A percentile compares a stretch with the other conserved stretches of the same genome.
Evolutionary conservation across 2,888 invertebrate genomes (phyloP).

Genomic region (Dexiosoma caninum): DNA sequence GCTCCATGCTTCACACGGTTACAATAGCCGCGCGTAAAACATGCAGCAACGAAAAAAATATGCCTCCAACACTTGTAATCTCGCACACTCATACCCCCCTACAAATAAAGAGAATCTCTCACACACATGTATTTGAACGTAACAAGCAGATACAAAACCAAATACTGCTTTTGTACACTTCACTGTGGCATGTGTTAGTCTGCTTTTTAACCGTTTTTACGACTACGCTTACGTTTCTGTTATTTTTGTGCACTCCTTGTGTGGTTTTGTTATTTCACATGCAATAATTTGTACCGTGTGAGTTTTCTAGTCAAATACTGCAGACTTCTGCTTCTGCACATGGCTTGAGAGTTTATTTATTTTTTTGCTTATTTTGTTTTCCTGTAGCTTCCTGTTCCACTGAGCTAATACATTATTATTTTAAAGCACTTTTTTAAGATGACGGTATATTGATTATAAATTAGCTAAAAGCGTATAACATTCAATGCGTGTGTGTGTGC

Average conservation of each 20-base stretch:
- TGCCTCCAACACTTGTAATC: not conserved
- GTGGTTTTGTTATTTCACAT: slow-evolving; percentile 45
- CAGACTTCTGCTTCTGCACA: not conserved
- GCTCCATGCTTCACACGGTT: slow-evolving; percentile 53
- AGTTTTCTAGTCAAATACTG: not conserved
- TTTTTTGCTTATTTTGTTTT: not conserved
- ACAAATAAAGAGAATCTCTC: too few relatives aligned
- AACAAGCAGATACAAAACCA: not conserved
- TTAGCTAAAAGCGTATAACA: slow-evolving; percentile 33
- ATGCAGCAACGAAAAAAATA: slow-evolving; percentile 26
- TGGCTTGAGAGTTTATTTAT: not conserved
- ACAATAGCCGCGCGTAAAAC: slow-evolving; percentile 36
- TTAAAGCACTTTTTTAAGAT: slow-evolving; percentile 43
- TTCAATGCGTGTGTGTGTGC: not conserved
- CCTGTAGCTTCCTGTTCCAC: not conserved
- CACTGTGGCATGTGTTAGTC: not conserved
- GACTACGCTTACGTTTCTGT: not conserved
- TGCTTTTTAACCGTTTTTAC: not conserved
- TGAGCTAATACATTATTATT: slow-evolving; percentile 53
- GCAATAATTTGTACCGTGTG: slow-evolving; percentile 21
- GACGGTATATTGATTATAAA: slow-evolving; percentile 58
- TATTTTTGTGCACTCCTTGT: not conserved
- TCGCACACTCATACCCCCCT: not conserved
- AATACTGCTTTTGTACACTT: slow-evolving; percentile 10
- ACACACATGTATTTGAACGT: not conserved